Conservation (phyloP, 2,797 vertebrate genomes). For the Aeoliscus strigatus region DNA sequence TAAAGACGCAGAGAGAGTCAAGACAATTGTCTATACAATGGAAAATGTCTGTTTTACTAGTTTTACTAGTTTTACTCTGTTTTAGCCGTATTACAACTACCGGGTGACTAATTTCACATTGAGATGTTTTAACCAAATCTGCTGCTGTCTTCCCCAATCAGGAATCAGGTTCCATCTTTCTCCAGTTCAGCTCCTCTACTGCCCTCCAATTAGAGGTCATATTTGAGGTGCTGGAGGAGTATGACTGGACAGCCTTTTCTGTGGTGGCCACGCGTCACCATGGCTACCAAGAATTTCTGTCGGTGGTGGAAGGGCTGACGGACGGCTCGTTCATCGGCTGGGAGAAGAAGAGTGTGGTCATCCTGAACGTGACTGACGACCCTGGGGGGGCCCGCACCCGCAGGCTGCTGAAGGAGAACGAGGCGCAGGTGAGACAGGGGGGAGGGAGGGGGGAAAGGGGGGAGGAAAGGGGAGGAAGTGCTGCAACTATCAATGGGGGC, state of each 20-base stretch:
- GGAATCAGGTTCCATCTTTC: constrained; percentile 94
- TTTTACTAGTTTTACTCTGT: too few relatives aligned
- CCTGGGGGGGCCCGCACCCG: constrained; percentile 80
- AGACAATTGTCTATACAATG: constrained; percentile 47
- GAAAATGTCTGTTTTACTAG: constrained; percentile 30
- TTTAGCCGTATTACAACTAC: constrained; percentile 21
- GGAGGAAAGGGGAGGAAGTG: constrained; percentile 67
- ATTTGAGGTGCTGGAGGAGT: constrained; percentile 95
- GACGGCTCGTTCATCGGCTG: constrained; percentile 94
- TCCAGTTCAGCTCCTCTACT: constrained; percentile 92
- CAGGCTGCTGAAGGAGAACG: constrained; percentile 87
- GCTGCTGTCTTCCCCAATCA: constrained; percentile 68
- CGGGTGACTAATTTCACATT: constrained; percentile 15
- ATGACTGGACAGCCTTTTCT: constrained; percentile 93
- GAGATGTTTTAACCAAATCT: constrained; percentile 43
- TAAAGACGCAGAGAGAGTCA: constrained; percentile 46
- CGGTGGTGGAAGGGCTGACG: constrained; percentile 88
- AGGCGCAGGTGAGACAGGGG: constrained; percentile 82
- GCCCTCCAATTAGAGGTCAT: constrained; percentile 91
- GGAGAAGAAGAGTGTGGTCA: constrained; percentile 92
- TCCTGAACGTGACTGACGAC: constrained; percentile 86
- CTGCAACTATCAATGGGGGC: constrained; percentile 49
- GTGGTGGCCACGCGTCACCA: constrained; percentile 90
- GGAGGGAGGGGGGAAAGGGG: constrained; percentile 61
- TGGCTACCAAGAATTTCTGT: constrained; percentile 91